Percentiles rank a stretch among this genome's conserved stretches.
phyloP scores from a whole-genome alignment of 2,797 vertebrate species.

The Pseudochaenichthys georgianus region DNA sequence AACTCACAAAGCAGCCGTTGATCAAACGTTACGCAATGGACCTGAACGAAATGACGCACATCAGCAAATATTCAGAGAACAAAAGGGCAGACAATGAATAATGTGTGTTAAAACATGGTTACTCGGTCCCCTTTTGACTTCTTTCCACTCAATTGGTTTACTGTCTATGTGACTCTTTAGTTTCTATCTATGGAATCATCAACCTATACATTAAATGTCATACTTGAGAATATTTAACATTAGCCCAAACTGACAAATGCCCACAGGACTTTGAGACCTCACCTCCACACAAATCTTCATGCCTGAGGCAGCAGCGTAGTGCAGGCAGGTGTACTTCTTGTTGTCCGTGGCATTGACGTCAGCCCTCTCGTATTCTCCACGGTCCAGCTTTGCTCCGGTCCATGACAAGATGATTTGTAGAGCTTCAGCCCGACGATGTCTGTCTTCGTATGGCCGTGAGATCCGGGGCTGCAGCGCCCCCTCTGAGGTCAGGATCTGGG shows the following conservation, averaged over 20 bases:
- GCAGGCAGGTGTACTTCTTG: constrained; percentile 96
- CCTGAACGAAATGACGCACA: constrained; percentile 15
- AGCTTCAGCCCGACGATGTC: constrained; percentile 92
- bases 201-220: constrained; percentile 18
- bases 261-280: constrained; percentile 55
- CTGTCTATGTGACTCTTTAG: background rate
- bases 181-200: constrained; percentile 29
- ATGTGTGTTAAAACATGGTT: constrained; percentile 18
- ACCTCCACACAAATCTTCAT: constrained; percentile 98
- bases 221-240: constrained; percentile 25
- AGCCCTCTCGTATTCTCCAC: constrained; percentile 94
- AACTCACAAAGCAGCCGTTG: constrained; percentile 12
- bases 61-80: constrained; percentile 22
- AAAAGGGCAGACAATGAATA: constrained; percentile 25
- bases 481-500: constrained; percentile 94
- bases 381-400: constrained; percentile 98
- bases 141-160: constrained; percentile 19
- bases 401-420: constrained; percentile 94
- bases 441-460: constrained; percentile 90
- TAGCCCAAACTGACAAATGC: constrained; percentile 1
- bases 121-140: constrained; percentile 30
- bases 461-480: constrained; percentile 93
- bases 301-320: constrained; percentile 98
- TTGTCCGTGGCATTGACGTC: constrained; percentile 95
- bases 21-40: constrained; percentile 12